These are phyloP conservation scores for Chelon auratus DNA, from an alignment of 2,797 vertebrate genomes.

Conservation along the genomic window DNA sequence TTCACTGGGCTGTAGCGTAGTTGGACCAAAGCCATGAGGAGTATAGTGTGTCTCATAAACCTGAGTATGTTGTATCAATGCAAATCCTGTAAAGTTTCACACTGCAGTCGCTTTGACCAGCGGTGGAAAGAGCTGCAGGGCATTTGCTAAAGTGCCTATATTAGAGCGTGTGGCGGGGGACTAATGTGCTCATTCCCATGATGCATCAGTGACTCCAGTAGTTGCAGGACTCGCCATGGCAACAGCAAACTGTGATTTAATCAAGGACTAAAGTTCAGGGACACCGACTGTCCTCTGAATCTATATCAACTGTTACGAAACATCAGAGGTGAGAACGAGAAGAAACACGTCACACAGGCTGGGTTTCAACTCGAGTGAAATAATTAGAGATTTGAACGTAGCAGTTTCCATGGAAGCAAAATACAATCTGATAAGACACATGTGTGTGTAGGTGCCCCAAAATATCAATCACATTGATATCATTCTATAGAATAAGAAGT, in stretches of 20 bases:
- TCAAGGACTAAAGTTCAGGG: constrained; percentile 20
- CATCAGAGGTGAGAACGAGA: not conserved
- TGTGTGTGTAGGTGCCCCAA: too few relatives aligned
- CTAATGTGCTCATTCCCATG: constrained; percentile 27
- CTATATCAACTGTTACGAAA: not conserved
- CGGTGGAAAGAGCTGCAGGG: constrained; percentile 30
- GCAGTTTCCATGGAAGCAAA: too few relatives aligned
- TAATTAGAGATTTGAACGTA: too few relatives aligned
- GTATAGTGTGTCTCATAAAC: not conserved
- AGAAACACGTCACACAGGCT: not conserved
- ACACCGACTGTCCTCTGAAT: not conserved
- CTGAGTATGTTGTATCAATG: not conserved
- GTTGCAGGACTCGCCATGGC: constrained; percentile 50
- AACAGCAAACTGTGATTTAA: constrained; percentile 39
- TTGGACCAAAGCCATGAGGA: not conserved
- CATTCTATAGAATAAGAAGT: too few relatives aligned
- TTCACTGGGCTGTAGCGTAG: not conserved
- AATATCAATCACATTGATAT: too few relatives aligned
- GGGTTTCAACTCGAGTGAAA: too few relatives aligned
- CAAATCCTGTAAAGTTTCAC: not conserved
- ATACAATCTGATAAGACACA: too few relatives aligned
- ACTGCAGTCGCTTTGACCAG: too few relatives aligned
- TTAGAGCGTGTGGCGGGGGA: not conserved
- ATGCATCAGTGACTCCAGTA: constrained; percentile 28
- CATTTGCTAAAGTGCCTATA: not conserved